phyloP scores from a whole-genome alignment of 2,113 vertebrate genomes.

The Murina feae region DNA sequence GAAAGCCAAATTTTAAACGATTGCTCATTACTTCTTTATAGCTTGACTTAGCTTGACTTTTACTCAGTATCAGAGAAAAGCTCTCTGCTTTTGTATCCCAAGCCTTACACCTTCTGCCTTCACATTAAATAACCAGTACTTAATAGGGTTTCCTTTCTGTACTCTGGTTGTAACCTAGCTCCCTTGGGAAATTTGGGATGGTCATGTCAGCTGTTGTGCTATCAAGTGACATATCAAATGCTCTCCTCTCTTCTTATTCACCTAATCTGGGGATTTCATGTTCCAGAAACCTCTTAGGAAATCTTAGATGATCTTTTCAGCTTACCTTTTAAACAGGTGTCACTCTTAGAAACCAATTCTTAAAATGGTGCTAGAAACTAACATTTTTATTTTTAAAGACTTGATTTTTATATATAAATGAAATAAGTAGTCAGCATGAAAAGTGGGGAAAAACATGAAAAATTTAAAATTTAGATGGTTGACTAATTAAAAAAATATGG shows the following conservation, averaged over 20 bases:
- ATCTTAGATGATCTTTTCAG: background rate
- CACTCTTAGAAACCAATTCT: background rate
- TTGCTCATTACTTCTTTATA: background rate
- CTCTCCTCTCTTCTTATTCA: background rate
- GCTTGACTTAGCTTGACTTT: background rate
- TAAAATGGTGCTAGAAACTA: slow-evolving; percentile 3
- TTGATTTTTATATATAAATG: background rate
- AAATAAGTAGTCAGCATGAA: background rate
- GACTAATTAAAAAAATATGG: background rate
- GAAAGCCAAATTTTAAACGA: background rate
- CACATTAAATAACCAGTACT: slow-evolving; percentile 24
- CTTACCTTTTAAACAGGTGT: slow-evolving; percentile 26
- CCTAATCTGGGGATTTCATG: slow-evolving; percentile 24
- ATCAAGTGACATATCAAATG: slow-evolving; percentile 57
- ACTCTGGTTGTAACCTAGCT: background rate
- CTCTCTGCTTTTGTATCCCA: background rate
- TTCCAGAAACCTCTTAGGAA: slow-evolving; percentile 40
- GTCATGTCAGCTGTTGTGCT: slow-evolving; percentile 63
- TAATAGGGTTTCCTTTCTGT: slow-evolving; percentile 31
- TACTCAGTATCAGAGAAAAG: background rate
- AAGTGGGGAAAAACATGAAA: background rate
- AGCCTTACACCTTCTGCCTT: slow-evolving; percentile 35
- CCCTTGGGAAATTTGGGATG: slow-evolving; percentile 57
- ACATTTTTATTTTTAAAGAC: slow-evolving; percentile 19
- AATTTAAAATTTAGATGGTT: background rate